These are phyloP conservation scores for Sula dactylatra DNA, from an alignment of 2,113 vertebrate genomes.

Conservation along the genomic window DNA sequence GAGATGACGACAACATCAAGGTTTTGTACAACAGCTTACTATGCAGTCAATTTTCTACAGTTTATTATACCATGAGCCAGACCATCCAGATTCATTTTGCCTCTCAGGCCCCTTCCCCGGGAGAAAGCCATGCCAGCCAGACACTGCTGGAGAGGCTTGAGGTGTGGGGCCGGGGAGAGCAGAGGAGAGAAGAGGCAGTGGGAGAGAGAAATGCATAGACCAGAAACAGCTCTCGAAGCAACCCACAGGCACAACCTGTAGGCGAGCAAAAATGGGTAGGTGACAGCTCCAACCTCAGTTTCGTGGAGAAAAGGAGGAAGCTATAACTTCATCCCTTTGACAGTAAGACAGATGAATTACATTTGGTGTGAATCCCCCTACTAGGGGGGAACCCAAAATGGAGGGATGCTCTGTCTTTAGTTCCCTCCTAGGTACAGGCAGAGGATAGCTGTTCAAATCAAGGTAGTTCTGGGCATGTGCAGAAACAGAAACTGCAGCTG, in stretches of 20 bases:
- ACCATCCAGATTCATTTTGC: not conserved
- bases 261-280: not conserved
- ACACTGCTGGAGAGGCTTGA: fast-evolving
- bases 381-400: not conserved
- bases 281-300: not conserved
- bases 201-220: not conserved
- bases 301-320: not conserved
- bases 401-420: not conserved
- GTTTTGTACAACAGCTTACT: not conserved
- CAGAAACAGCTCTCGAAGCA: not conserved
- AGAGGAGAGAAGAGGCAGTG: not conserved
- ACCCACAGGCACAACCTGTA: not conserved
- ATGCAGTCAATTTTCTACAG: not conserved
- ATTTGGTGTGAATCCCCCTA: not conserved
- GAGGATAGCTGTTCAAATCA: not conserved
- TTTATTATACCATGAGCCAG: not conserved
- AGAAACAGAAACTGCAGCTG: not conserved
- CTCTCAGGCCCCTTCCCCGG: not conserved
- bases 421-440: not conserved
- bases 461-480: not conserved
- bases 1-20: not conserved
- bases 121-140: not conserved
- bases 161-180: not conserved
- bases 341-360: not conserved
- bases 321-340: not conserved